Conservation (phyloP, 2,888 invertebrate genomes). For the Taphrorychus bicolor region DNA sequence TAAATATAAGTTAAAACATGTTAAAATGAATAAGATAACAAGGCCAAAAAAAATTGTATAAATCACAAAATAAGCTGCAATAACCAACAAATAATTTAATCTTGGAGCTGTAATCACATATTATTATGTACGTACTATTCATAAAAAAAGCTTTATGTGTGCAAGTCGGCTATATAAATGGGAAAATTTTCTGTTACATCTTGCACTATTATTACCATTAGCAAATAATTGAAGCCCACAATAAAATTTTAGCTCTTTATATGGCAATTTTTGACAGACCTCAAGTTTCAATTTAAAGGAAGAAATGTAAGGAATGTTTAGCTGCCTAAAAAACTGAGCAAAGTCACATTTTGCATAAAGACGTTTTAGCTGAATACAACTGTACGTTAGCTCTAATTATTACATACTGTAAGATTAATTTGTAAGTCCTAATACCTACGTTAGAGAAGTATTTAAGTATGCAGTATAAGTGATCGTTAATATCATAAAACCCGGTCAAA, state of each 20-base stretch:
- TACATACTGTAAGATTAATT: conserved; percentile 50
- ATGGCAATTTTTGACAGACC: not conserved
- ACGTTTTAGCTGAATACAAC: conserved; percentile 12
- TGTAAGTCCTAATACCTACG: conserved; percentile 45
- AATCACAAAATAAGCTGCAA: no score
- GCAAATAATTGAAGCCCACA: conserved; percentile 11
- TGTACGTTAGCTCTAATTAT: conserved; percentile 44
- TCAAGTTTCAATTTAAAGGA: conserved; percentile 10
- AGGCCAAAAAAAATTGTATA: no score
- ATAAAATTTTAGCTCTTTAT: no score
- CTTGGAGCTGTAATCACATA: not conserved
- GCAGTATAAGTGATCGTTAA: conserved; percentile 50
- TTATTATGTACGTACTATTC: not conserved
- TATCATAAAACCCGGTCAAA: conserved; percentile 41
- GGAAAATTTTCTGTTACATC: conserved; percentile 39
- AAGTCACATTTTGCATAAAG: conserved; percentile 47
- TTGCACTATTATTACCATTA: conserved; percentile 5
- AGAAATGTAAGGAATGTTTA: conserved; percentile 41
- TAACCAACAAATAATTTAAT: no score
- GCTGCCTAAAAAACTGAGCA: conserved; percentile 44
- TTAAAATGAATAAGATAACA: no score
- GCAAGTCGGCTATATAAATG: conserved; percentile 17
- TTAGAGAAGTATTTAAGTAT: conserved; percentile 55
- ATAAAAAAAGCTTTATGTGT: not conserved
- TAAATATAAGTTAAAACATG: not conserved